Evolutionary conservation across 2,797 vertebrate species (phyloP).

Genomic region (Carduelis carduelis): DNA sequence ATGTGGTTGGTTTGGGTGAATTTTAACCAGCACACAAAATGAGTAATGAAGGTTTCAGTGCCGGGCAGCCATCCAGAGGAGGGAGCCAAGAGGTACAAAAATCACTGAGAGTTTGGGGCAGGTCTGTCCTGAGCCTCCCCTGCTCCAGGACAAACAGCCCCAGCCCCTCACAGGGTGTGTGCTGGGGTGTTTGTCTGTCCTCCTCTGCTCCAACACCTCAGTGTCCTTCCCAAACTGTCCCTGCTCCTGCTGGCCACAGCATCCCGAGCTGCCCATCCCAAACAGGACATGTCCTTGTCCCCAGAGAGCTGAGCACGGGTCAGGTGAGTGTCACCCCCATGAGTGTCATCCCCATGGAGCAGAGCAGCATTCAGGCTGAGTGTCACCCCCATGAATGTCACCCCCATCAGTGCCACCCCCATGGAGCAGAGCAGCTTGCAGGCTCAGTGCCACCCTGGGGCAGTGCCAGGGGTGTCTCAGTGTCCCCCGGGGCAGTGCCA

Average conservation of each 20-base stretch:
- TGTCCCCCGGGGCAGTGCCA: too few relatives aligned
- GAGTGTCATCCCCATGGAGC: too few relatives aligned
- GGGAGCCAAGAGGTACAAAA: neutral
- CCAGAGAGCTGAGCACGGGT: neutral
- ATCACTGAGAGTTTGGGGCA: neutral
- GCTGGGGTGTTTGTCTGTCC: too few relatives aligned
- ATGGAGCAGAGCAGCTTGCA: too few relatives aligned
- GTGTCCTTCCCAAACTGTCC: neutral
- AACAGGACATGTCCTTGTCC: neutral
- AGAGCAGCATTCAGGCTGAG: neutral
- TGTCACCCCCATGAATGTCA: neutral
- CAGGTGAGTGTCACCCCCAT: neutral
- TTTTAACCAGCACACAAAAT: neutral
- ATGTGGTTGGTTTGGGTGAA: neutral
- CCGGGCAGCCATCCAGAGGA: neutral
- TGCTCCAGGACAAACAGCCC: too few relatives aligned
- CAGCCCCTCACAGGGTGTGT: neutral
- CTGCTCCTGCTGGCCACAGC: neutral
- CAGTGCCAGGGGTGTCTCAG: too few relatives aligned
- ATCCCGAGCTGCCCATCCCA: neutral
- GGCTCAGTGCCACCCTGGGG: neutral
- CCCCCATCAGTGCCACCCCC: too few relatives aligned
- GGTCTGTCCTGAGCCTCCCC: neutral
- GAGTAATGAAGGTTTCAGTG: neutral
- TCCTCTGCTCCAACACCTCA: neutral